Base-by-base conservation (phyloP, 2,888 invertebrate genomes). In the Hybos culiciformis region DNA sequence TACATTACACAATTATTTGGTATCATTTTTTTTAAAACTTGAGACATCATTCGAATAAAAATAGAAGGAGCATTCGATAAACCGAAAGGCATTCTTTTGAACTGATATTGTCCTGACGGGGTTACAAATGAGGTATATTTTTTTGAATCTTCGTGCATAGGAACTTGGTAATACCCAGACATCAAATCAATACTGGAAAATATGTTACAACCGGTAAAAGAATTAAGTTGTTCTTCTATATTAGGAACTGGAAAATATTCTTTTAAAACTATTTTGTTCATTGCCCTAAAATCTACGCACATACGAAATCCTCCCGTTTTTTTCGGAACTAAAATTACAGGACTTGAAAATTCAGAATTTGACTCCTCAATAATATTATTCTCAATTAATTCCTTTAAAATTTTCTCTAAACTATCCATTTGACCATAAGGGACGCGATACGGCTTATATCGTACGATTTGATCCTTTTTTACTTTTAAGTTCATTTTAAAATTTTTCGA, bases 81-180 rank as follows among this genome's bases (percentile, higher is more conserved):
- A 4, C 40, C 40, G 19, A 40, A 40, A 11, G 40, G 40, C 14
- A 40, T 18, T 5, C 40, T 24, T 32, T 32, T 40, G n/a, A 31
- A 40, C 32, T 40, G 26, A 17, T 21, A 26, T 12, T 39, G 39
- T 9, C 29, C 29, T n/a, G 4, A n/a, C 4, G 34, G 34, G 5
- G 34, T 34, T 8, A 34, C 34, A 18, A 34, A 34, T 5, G 8
- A 12, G 11, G 34, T 34, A 18, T 34, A 34, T 34, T 15, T 15
- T 29, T 9, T 29, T 5, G 29, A 29, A 7, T 9, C 9, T 29
- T 29, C 29, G n/a, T 29, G 7, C 11, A 29, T n/a, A n/a, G 4
- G 4, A 7, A 29, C n/a, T 9, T 29, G 5, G 11, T 29, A 29
- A 29, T 29, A 29, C 4, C 29, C 32, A 32, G 14, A 14, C 32